phyloP scores from a whole-genome alignment of 2,888 invertebrate species.

The Clunio marinus region DNA sequence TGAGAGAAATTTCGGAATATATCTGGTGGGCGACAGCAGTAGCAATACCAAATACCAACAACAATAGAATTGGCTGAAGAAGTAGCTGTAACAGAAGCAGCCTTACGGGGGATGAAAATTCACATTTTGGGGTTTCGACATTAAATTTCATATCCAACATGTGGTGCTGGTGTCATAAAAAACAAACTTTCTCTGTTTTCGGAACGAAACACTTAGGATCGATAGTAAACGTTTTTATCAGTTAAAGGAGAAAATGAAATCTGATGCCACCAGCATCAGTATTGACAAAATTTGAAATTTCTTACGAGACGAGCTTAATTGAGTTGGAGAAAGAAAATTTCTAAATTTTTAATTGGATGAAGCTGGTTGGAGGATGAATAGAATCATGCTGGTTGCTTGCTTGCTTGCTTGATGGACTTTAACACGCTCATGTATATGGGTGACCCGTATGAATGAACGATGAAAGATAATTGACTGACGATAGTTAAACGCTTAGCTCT shows the following conservation, averaged over 20 bases:
- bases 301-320: conserved; percentile 12
- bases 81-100: no score
- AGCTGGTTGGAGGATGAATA: not conserved
- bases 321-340: conserved; percentile 7
- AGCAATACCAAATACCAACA: no score
- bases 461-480: conserved; percentile 22
- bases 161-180: conserved; percentile 35
- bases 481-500: not conserved
- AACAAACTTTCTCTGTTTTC: not conserved
- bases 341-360: conserved; percentile 20
- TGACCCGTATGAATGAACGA: no score
- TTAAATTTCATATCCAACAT: conserved; percentile 36
- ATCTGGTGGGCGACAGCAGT: no score
- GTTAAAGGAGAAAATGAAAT: not conserved
- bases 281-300: not conserved
- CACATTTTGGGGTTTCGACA: conserved; percentile 34
- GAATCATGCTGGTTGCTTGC: conserved; percentile 13
- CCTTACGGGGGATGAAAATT: conserved; percentile 15
- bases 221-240: conserved; percentile 4
- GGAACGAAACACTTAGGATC: not conserved
- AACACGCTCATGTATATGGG: not conserved
- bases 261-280: no score
- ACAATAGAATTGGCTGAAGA: no score
- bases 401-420: not conserved
- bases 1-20: conserved; percentile 4